Evolutionary conservation across 2,113 vertebrate genomes (phyloP).

Genomic region (Pangasianodon hypophthalmus): DNA sequence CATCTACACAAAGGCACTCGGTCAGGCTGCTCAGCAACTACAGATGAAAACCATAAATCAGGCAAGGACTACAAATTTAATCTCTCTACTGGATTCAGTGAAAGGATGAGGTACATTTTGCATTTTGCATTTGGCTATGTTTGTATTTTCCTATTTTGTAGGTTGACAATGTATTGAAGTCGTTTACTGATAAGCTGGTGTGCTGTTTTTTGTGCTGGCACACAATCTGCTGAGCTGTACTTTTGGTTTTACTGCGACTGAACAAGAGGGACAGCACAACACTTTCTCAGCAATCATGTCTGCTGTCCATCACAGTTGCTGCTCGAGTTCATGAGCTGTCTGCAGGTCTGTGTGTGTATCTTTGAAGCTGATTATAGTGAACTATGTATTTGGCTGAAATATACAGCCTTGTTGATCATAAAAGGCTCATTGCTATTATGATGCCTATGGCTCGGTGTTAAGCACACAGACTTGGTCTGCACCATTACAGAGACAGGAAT

Average conservation of each 20-base stretch:
- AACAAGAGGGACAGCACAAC: neutral
- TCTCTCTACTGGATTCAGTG: neutral
- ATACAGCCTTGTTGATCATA: neutral
- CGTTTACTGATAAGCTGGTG: neutral
- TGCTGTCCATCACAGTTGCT: neutral
- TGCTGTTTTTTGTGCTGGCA: neutral
- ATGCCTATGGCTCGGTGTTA: neutral
- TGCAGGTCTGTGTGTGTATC: neutral
- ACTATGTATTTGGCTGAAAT: neutral
- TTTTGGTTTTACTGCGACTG: neutral
- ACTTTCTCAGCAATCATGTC: neutral
- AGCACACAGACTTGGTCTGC: neutral
- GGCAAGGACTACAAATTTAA: neutral
- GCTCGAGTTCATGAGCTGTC: neutral
- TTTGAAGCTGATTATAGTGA: neutral
- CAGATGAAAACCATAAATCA: neutral
- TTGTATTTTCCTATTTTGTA: neutral
- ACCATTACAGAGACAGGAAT: neutral
- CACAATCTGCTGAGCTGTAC: neutral
- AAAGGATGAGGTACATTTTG: neutral
- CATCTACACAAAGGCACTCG: slow-evolving; percentile 85
- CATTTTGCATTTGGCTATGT: no score
- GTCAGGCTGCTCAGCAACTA: slow-evolving; percentile 89
- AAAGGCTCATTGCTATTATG: neutral
- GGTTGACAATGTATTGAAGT: neutral